Conservation (phyloP, 92 coral and sea anemone genomes). For the Umimayanthus chanpuru region DNA sequence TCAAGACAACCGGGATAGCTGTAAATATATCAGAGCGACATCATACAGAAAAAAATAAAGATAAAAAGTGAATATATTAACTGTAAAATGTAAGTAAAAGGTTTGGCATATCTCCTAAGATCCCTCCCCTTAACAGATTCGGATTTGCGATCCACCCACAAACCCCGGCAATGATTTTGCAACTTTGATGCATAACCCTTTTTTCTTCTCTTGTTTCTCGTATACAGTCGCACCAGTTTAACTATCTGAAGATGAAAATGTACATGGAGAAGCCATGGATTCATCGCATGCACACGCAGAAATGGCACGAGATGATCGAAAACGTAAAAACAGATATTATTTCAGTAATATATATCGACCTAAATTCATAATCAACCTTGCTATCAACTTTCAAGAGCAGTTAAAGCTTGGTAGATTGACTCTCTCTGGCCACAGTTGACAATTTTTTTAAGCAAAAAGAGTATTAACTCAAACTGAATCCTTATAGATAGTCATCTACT, state of each 20-base stretch:
- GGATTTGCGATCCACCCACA: neutral
- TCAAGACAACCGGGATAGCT: neutral
- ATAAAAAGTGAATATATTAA: no score
- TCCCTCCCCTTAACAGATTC: no score
- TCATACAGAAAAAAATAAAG: neutral
- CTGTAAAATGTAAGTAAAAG: no score
- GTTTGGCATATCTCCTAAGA: no score
- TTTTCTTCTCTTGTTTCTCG: neutral
- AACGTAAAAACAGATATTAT: neutral
- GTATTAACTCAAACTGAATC: no score
- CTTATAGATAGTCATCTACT: no score
- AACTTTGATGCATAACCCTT: neutral
- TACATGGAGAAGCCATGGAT: neutral
- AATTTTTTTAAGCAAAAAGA: no score
- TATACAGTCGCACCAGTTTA: neutral
- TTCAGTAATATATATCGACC: neutral
- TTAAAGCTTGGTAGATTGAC: no score
- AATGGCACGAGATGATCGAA: neutral
- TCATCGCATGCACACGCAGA: neutral
- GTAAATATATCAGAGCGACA: neutral
- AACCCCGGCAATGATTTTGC: neutral
- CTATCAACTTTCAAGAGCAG: no score
- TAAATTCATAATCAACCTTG: neutral
- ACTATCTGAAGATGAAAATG: slow-evolving; percentile 26
- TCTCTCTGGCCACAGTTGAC: no score